Evolutionary conservation across 2,888 invertebrate genomes (phyloP).

Genomic region (Aphidius colemani): DNA sequence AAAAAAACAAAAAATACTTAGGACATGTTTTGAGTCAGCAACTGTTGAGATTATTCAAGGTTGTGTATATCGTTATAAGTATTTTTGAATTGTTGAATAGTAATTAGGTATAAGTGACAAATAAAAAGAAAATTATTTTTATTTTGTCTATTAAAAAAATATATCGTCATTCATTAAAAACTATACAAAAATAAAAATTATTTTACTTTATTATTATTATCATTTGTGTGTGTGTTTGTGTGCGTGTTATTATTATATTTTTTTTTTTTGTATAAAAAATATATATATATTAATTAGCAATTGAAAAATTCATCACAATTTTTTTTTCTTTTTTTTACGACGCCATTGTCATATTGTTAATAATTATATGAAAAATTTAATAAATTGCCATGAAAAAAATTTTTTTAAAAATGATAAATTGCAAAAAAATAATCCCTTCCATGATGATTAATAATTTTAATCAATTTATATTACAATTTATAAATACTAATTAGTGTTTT

Average conservation of each 20-base stretch:
- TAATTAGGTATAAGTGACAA: slow-evolving; percentile 51
- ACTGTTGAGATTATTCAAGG: slow-evolving; percentile 61
- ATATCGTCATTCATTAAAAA: slow-evolving; percentile 28
- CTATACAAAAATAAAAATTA: no score
- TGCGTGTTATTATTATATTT: slow-evolving; percentile 33
- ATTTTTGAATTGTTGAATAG: slow-evolving; percentile 59
- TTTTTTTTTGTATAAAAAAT: slow-evolving; percentile 18
- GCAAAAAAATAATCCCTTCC: neutral
- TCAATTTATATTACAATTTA: neutral
- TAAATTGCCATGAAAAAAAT: neutral
- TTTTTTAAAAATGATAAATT: neutral
- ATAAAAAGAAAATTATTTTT: slow-evolving; percentile 17
- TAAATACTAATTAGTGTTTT: neutral
- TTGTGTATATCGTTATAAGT: slow-evolving; percentile 60
- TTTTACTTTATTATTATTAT: neutral
- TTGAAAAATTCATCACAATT: slow-evolving; percentile 8
- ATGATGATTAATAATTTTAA: slow-evolving; percentile 2
- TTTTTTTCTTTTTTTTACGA: slow-evolving; percentile 31
- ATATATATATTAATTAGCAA: no score
- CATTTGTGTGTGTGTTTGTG: slow-evolving; percentile 20
- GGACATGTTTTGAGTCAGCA: slow-evolving; percentile 44
- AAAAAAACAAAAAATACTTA: slow-evolving; percentile 3
- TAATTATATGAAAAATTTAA: neutral
- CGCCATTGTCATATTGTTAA: slow-evolving; percentile 13
- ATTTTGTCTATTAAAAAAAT: slow-evolving; percentile 19